Evolutionary conservation across 2,888 invertebrate genomes (phyloP), one percentile per base, ranked within the genome.

Genomic region (Chymomyza procnemis): DNA sequence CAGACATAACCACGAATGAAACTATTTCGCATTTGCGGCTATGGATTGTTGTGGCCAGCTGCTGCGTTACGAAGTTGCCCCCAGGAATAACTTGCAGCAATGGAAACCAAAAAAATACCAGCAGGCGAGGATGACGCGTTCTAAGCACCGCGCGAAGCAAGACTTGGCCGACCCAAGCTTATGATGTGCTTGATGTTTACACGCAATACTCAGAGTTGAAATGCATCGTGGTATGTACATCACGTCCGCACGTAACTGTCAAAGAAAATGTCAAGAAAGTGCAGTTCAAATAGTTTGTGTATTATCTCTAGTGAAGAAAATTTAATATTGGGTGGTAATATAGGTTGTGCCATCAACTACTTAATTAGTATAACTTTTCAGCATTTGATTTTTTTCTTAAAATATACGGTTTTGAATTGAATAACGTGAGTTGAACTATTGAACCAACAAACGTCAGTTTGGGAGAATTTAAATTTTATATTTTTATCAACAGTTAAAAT

Each of bases 231-330:
- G 84, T 84, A 84, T 74, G 77, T 78, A 80, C 79, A 85, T 83
- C 84, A 84, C 88, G 81, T 85, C 76, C 88, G 84, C 80, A 87
- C 84, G 88, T 84, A 88, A 83, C 86, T 80, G 14, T 18, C 4
- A 26, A 41, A 41, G 59, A 6, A 56, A 56, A 26, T 30, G 22
- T 22, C 22, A 12, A 41, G 34, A 41, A 41, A 41, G 12, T 41
- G 34, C 5, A 34, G 8, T 8, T 4, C 9, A 34, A 34, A 34
- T 8, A 34, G 1, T 12, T 34, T 34, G 8, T 34, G 34, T 34
- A 8, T 12, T 34, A 4, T 26, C 26, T 1, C 26, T 22, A 8
- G 8, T 34, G 34, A 4, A 34, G 34, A 34, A 22, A 22, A 22
- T 22, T 4, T 4, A 3, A 22, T 4, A 22, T 22, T 2, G 22